Evolutionary conservation across 1,140 invertebrate species (phyloP).

Genomic region (Melitaea cinxia): DNA sequence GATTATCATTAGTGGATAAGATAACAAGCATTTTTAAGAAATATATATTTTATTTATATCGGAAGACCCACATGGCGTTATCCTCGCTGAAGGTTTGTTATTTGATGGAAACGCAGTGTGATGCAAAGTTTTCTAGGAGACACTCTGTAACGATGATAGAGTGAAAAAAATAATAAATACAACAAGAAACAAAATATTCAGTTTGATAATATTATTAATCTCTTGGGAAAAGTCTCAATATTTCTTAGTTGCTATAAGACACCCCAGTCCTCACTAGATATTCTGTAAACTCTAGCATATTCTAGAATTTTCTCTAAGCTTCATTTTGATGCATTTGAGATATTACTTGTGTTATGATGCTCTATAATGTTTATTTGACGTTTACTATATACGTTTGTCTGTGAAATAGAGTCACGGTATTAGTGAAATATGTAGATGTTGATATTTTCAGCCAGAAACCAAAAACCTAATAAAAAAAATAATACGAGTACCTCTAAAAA

Average conservation of each 20-base stretch:
- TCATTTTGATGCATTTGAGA: slow-evolving; percentile 20
- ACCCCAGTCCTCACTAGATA: slow-evolving; percentile 1
- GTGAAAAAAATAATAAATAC: no score
- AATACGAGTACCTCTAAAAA: no score
- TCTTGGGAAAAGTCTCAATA: not conserved
- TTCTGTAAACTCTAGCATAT: slow-evolving; percentile 12
- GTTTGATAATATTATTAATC: no score
- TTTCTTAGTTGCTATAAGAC: not conserved
- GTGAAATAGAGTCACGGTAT: not conserved
- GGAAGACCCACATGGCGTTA: no score
- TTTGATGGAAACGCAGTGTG: no score
- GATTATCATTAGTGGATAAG: no score
- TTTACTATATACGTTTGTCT: not conserved
- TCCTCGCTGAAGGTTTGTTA: no score
- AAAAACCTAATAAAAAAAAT: not conserved
- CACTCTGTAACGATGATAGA: no score
- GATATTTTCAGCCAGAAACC: not conserved
- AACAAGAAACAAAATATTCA: no score
- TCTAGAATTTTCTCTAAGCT: slow-evolving; percentile 18
- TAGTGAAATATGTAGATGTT: not conserved
- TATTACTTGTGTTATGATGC: slow-evolving; percentile 6
- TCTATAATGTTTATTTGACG: not conserved
- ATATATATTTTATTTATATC: no score
- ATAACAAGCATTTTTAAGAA: not conserved
- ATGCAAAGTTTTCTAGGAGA: no score